These are phyloP conservation scores for Chrysogorgia sp. DNA, from an alignment of 92 coral and sea anemone species.

Conservation along the genomic window DNA sequence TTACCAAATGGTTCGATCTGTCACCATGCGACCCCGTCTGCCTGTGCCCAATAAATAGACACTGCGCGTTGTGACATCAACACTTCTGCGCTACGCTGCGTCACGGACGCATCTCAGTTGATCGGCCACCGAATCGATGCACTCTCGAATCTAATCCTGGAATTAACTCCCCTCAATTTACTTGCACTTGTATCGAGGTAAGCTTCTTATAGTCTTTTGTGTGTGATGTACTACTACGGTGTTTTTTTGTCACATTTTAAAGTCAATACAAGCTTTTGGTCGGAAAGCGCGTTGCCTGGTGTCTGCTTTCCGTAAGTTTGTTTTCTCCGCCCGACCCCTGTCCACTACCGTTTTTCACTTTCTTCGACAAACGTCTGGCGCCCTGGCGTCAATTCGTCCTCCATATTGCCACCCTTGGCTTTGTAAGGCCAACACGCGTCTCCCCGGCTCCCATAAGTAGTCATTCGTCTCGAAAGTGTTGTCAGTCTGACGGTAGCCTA, in stretches of 20 bases:
- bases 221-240: no score
- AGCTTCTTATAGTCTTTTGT: background rate
- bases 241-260: no score
- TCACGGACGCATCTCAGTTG: no score
- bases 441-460: background rate
- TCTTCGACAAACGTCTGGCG: slow-evolving; percentile 33
- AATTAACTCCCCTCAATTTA: background rate
- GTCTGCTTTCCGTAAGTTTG: slow-evolving; percentile 5
- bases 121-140: no score
- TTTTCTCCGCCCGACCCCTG: background rate
- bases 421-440: no score
- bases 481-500: no score
- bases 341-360: slow-evolving; percentile 37
- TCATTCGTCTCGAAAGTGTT: background rate
- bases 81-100: background rate
- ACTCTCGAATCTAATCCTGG: no score
- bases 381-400: slow-evolving; percentile 27
- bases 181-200: background rate
- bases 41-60: slow-evolving; percentile 19
- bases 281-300: background rate
- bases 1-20: slow-evolving; percentile 37
- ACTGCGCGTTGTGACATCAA: background rate
- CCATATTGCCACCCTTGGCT: slow-evolving; percentile 28
- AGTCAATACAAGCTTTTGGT: no score
- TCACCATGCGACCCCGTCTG: slow-evolving; percentile 7